Evolutionary conservation across 1,140 invertebrate species (phyloP).

Genomic region (Caenorhabditis inopinata): DNA sequence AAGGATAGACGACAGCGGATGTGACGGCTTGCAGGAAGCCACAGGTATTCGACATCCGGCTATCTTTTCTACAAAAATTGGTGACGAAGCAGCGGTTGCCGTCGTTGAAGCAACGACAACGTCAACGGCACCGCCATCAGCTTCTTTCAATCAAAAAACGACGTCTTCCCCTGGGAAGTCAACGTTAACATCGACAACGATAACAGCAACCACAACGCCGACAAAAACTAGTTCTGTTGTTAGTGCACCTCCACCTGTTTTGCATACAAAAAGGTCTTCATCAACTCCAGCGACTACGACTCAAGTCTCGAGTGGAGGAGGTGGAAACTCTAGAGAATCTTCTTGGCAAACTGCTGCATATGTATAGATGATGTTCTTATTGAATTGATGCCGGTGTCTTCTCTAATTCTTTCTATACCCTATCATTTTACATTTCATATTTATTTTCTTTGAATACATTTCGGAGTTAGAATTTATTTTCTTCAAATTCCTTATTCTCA

Average conservation of each 20-base stretch:
- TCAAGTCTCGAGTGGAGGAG: background rate
- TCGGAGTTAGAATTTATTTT: conserved; percentile 15
- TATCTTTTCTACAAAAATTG: conserved; percentile 22
- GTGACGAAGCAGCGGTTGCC: background rate
- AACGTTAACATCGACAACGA: background rate
- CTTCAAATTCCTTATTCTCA: background rate
- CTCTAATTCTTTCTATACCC: background rate
- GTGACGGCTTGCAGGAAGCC: background rate
- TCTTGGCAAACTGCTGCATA: conserved; percentile 15
- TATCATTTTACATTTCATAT: conserved; percentile 34
- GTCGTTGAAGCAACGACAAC: background rate
- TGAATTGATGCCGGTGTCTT: background rate
- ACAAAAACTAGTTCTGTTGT: background rate
- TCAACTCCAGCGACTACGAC: background rate
- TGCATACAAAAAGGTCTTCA: background rate
- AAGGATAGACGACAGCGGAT: background rate
- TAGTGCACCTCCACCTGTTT: background rate
- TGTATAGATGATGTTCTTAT: background rate
- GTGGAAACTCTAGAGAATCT: background rate
- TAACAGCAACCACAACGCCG: background rate
- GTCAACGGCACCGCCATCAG: background rate
- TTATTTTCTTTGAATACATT: conserved; percentile 1
- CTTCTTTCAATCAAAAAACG: background rate
- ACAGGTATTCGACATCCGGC: conserved; percentile 14
- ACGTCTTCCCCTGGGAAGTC: background rate